A percentile compares a stretch with the other conserved stretches of the same genome.
Conservation (phyloP, 2,888 invertebrate genomes). For the Barypeithes pellucidus region DNA sequence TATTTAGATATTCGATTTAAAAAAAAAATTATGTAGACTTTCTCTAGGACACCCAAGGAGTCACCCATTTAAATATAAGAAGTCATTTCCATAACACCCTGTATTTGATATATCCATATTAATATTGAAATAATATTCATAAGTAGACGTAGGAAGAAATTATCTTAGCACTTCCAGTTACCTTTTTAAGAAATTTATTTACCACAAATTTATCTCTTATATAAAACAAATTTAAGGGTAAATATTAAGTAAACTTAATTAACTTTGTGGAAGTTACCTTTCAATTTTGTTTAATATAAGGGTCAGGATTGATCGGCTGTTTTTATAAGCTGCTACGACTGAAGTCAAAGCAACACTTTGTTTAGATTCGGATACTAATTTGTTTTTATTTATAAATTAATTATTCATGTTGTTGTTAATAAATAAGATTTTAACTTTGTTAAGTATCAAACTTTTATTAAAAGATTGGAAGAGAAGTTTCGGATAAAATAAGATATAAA, state of each 20-base stretch:
- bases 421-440: background rate
- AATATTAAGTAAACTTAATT: slow-evolving; percentile 3
- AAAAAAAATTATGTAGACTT: no score
- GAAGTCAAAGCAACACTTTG: background rate
- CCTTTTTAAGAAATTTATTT: background rate
- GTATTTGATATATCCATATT: no score
- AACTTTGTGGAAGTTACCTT: background rate
- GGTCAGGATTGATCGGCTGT: background rate
- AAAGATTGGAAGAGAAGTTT: no score
- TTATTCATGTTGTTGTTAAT: background rate
- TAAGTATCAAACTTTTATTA: background rate
- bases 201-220: background rate
- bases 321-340: background rate
- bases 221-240: background rate
- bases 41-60: no score
- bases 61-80: no score
- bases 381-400: slow-evolving; percentile 1
- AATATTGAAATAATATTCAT: no score
- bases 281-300: background rate
- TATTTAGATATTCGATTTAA: no score
- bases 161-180: no score
- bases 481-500: no score
- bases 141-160: no score
- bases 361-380: background rate
- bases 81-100: no score